These are phyloP conservation scores for Drosophila histrio DNA, from an alignment of 2,888 invertebrate genomes.

Conservation along the genomic window DNA sequence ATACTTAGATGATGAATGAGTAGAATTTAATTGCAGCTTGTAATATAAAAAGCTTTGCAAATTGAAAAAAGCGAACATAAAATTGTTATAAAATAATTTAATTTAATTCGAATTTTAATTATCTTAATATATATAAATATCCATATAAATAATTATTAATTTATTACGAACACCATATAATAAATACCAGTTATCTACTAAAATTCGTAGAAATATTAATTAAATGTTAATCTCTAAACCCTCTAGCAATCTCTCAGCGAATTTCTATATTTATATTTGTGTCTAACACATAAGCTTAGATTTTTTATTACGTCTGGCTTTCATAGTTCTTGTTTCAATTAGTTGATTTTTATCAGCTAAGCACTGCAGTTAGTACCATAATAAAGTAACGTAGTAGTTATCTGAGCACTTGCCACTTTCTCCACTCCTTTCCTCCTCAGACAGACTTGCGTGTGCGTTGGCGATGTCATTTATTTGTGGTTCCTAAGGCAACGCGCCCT, in stretches of 20 bases:
- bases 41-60: too few species aligned
- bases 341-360: conserved; percentile 60
- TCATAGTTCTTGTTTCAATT: conserved; percentile 54
- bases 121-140: too few species aligned
- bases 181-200: too few species aligned
- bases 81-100: too few species aligned
- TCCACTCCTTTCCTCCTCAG: background rate
- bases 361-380: conserved; percentile 23
- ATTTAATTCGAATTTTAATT: too few species aligned
- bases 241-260: background rate
- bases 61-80: too few species aligned
- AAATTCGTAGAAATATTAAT: too few species aligned
- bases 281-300: background rate
- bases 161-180: too few species aligned
- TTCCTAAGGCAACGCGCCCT: conserved; percentile 38
- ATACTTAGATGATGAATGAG: background rate
- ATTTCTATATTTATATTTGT: conserved; percentile 2
- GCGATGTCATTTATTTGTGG: conserved; percentile 38
- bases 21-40: background rate
- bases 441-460: conserved; percentile 52
- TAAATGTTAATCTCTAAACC: background rate
- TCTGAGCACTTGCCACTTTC: background rate
- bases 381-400: conserved; percentile 29
- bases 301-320: conserved; percentile 8
- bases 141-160: too few species aligned